Evolutionary conservation across 2,113 vertebrate genomes (phyloP), one percentile per base, ranked within the genome.

Genomic region (Prinia subflava): DNA sequence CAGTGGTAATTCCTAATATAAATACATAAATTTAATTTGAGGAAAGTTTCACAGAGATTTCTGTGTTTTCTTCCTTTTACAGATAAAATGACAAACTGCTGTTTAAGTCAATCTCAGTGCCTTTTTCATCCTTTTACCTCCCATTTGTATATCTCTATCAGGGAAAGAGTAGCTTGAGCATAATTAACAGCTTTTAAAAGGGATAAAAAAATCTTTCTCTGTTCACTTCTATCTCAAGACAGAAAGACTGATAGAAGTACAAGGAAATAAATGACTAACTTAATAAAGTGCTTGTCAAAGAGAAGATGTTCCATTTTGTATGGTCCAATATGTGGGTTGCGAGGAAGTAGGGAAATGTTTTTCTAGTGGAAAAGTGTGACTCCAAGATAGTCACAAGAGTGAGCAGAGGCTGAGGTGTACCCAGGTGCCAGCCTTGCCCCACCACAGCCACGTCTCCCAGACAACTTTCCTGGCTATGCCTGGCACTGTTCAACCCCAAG

Each of bases 311-410:
- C 9, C 31, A 19, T 78, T 76, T 67, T 49, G 7, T 19, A 8
- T 41, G 37, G 24, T 30, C 52, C 31, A 42, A 13, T 0, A 4
- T 31, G 3, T 37, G 56, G 64, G 56, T 35, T 0, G 7, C 94
- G 57, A 71, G 59, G 52, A 96, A 96, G n/a, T 4, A 16, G 21
- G 15, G 31, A 56, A 87, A 70, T 31, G 49, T 8, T 81, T 86
- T 80, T 70, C 59, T 28, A 50, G 42, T 90, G 83, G 91, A 94
- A 92, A 96, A 97, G 52, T 71, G n/a, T n/a, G n/a, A n/a, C n/a
- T 83, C 59, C 52, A 31, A 46, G 74, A 21, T 3, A 63, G 35
- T 47, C 16, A 28, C 10, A 13, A 46, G 6, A 65, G 24, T 17
- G 21, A 87, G 35, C 18, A 39, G 42, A 27, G 30, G 55, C n/a